Evolutionary conservation across 2,113 vertebrate genomes (phyloP).

Genomic region (Rhizomys pruinosus): DNA sequence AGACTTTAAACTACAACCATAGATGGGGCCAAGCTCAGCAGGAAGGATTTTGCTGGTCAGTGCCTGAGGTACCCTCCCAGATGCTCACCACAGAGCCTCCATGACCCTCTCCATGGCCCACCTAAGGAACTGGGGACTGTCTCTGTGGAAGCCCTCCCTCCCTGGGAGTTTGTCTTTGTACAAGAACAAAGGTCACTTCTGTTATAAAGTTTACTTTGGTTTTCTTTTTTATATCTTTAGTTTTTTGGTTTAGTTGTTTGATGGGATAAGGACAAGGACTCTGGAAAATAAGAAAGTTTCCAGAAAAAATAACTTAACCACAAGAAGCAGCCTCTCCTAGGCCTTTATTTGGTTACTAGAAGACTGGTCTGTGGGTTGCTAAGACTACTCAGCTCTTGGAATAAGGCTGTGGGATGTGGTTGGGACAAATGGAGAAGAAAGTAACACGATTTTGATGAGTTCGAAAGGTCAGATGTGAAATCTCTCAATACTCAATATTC

Average conservation of each 20-base stretch:
- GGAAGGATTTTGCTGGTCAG: background rate
- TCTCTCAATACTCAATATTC: too few species aligned
- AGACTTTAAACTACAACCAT: background rate
- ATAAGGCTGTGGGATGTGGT: too few species aligned
- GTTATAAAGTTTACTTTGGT: background rate
- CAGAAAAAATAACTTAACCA: background rate
- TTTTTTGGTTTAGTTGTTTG: background rate
- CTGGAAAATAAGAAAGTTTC: background rate
- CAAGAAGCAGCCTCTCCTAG: background rate
- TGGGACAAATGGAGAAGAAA: background rate
- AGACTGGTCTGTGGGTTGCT: background rate
- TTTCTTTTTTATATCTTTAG: background rate
- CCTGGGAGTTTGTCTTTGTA: background rate
- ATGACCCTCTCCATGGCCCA: background rate
- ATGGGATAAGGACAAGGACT: background rate
- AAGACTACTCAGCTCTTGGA: background rate
- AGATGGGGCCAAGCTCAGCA: background rate
- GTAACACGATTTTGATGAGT: background rate
- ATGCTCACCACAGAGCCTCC: too few species aligned
- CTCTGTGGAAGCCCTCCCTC: too few species aligned
- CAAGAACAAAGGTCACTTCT: background rate
- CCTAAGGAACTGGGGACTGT: background rate
- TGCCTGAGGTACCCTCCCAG: too few species aligned
- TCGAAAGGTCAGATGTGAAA: background rate
- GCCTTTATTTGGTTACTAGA: background rate